Evolutionary conservation across 2,797 vertebrate species (phyloP).

Genomic region (Coilia nasus): DNA sequence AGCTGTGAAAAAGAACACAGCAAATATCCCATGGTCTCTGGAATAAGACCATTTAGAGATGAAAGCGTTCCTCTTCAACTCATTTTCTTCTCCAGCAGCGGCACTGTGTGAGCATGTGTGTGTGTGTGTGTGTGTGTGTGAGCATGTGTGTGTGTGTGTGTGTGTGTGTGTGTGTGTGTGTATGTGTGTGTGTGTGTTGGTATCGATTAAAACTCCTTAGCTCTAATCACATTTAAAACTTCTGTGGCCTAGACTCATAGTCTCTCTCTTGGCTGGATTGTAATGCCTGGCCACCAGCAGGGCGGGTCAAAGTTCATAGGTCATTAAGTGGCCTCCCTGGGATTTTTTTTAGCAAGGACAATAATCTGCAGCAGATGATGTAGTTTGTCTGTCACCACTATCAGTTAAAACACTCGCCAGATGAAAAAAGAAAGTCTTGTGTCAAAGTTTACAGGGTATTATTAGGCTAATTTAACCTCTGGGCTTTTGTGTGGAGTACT

Average conservation of each 20-base stretch:
- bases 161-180: neutral
- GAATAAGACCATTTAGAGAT: constrained; percentile 11
- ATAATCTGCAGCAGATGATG: constrained; percentile 31
- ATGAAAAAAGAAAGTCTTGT: neutral
- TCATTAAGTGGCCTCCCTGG: constrained; percentile 43
- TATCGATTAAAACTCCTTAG: constrained; percentile 7
- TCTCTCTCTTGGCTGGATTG: constrained; percentile 47
- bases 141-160: too few relatives aligned
- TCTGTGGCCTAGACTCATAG: constrained; percentile 47
- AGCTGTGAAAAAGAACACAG: neutral
- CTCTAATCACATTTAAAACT: constrained; percentile 55
- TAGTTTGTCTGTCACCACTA: constrained; percentile 25
- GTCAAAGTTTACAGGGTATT: constrained; percentile 1
- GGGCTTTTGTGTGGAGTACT: neutral
- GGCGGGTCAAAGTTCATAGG: constrained; percentile 49
- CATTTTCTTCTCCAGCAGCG: neutral
- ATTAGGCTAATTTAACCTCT: constrained; percentile 12
- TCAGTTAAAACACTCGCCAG: constrained; percentile 27
- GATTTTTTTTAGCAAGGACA: constrained; percentile 23
- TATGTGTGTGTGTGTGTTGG: neutral
- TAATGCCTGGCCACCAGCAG: constrained; percentile 43
- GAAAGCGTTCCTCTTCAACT: neutral
- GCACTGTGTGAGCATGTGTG: neutral
- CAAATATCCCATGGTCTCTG: neutral
- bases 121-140: neutral